Evolutionary conservation across 2,113 vertebrate species (phyloP).

Genomic region (Elephas maximus): DNA sequence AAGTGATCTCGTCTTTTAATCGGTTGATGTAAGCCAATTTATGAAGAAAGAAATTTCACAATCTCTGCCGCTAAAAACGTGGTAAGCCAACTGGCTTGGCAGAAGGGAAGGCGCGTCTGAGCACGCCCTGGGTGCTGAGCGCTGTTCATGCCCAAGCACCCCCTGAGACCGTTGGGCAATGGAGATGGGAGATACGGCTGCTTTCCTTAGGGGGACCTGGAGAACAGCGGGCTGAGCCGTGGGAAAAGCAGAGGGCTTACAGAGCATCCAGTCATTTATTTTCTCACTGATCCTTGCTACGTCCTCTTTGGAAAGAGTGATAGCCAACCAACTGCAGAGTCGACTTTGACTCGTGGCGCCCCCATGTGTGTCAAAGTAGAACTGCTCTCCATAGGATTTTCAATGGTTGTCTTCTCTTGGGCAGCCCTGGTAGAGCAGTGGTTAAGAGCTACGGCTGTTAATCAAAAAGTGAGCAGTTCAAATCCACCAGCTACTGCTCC

Average conservation of each 20-base stretch:
- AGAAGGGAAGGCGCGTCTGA: not conserved
- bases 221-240: rapidly evolving
- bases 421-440: no score
- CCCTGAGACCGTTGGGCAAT: not conserved
- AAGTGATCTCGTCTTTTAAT: not conserved
- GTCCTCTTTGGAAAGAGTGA: not conserved
- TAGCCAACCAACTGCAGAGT: not conserved
- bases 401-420: not conserved
- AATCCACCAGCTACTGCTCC: no score
- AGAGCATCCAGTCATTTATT: rapidly evolving
- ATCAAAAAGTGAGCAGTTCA: no score
- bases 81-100: not conserved
- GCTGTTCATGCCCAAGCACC: not conserved
- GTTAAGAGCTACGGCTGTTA: no score
- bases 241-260: not conserved
- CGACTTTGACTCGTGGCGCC: not conserved
- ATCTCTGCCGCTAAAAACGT: not conserved
- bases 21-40: slow-evolving; percentile 9
- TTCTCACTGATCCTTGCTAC: rapidly evolving
- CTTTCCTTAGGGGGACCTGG: not conserved
- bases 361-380: not conserved
- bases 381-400: not conserved
- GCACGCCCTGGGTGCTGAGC: not conserved
- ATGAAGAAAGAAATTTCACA: slow-evolving; percentile 55
- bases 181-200: not conserved